Base-by-base conservation (phyloP, 2,113 vertebrate genomes). In the Vulpes ferrilata region DNA sequence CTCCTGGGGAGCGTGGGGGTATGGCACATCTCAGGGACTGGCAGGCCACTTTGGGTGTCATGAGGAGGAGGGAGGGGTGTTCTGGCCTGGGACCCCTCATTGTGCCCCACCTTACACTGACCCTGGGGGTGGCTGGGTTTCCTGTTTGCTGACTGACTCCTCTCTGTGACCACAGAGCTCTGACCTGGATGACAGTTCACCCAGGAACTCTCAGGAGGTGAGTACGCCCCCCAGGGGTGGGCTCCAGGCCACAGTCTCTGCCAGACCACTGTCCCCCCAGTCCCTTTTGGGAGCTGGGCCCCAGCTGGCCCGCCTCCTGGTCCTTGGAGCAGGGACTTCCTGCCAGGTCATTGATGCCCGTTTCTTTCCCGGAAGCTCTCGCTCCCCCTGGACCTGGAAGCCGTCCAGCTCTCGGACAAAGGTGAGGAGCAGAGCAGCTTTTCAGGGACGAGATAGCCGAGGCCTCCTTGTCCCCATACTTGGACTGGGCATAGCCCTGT, bases 151-250 rank as follows among this genome's bases (percentile, higher is more conserved):
- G 27, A 97, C 60, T 0, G 0, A 1, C 38, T 73, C 83, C n/a
- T 96, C 57, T 85, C 95, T 97, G 19, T 85, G 65, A 35, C 98
- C 92, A 43, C 98, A 99, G 99, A 98, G 98, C 48, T 99, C 98
- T 3, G 99, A 99, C 95, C 88, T 98, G 74, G 99, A 99, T 0
- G 99, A 99, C 30, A 71, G 91, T 59, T 99, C 98, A 1, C 98
- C 99, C 69, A 97, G 98, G 93, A 98, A 98, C 48, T 99, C 99
- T 59, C 98, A 98, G 97, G 99, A 99, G 94, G 99, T 99, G 96
- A 98, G 98, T 94, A 23, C 64, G 35, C 1, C 9, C 25, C 25
- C 11, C n/a, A 3, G 30, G 67, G 67, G 95, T 5, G 32, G 20
- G 38, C 19, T 27, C 27, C 25, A 0, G 0, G 55, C 57, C 30